Evolutionary conservation across 2,113 vertebrate species (phyloP).

Genomic region (Dipodomys spectabilis): DNA sequence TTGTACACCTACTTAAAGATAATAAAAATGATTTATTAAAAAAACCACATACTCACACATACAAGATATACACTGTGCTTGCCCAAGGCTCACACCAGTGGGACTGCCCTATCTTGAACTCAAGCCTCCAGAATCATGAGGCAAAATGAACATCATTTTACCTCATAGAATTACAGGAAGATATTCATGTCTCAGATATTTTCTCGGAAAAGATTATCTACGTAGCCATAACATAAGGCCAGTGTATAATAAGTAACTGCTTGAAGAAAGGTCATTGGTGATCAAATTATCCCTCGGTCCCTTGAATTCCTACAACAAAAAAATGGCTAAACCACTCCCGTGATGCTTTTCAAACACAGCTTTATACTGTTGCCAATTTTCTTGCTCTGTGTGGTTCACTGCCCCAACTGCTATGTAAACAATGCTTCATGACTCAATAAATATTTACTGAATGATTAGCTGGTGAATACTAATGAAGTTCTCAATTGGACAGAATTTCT

Average conservation of each 20-base stretch:
- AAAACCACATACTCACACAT: too few relatives aligned
- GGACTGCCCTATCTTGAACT: not conserved
- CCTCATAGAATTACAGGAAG: not conserved
- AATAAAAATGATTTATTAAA: too few relatives aligned
- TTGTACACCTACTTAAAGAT: too few relatives aligned
- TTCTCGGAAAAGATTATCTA: not conserved
- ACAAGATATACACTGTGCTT: not conserved
- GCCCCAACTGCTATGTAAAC: conserved; percentile 52
- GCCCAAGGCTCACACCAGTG: not conserved
- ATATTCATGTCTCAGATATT: not conserved
- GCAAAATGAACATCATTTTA: not conserved
- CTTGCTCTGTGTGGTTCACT: conserved; percentile 9
- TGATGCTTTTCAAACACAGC: conserved; percentile 25
- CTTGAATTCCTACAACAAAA: not conserved
- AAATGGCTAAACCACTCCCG: not conserved
- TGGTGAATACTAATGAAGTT: conserved; percentile 45
- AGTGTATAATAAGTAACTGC: not conserved
- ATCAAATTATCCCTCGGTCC: not conserved
- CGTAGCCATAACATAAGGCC: not conserved
- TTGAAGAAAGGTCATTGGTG: not conserved
- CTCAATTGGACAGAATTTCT: conserved; percentile 32
- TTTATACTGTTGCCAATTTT: not conserved
- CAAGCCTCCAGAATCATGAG: not conserved
- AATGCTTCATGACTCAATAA: conserved; percentile 64
- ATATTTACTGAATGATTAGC: conserved; percentile 69